Evolutionary conservation across 2,888 invertebrate genomes (phyloP), one percentile per base, ranked within the genome.

Genomic region (Aromia moschata): DNA sequence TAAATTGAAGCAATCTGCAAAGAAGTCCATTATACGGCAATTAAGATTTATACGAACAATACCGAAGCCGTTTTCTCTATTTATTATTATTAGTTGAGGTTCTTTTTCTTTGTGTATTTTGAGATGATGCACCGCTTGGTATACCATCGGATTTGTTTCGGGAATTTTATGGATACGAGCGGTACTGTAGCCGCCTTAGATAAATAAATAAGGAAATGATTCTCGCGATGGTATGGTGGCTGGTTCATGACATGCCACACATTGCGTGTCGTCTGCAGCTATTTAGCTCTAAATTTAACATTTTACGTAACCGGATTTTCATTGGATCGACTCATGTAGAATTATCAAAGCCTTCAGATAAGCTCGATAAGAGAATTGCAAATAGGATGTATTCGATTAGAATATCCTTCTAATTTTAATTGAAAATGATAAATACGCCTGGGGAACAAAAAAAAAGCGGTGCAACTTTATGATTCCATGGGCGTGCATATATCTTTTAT

Each of bases 191-290:
- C 74, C 72, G 77, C 70, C 75, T 75, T 76, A 71, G 63, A 74
- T 74, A 78, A 78, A 78, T 77, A 78, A 78, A 78, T 76, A 78
- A 62, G 74, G 72, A 76, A 76, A 78, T 74, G 77, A 77, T 77
- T 77, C 76, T 75, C 71, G 68, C 72, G 72, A 60, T 61, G 65
- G 60, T 62, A 58, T 60, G 62, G 55, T 56, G 64, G 61, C 59
- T 65, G 63, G 61, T 55, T 51, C 58, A 58, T 70, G 74, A 74
- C 66, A 74, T 70, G 71, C 73, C 74, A 74, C 74, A 74, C 74
- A 74, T 74, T 75, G 74, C 71, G 66, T 65, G 64, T 58, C 63
- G 51, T 64, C 44, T 59, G 61, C 52, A 59, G 64, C 59, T 54
- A 65, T 56, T 51, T 52, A 46, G 25, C 49, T 65, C 62, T 65